A percentile compares a stretch with the other conserved stretches of the same genome.
These are phyloP conservation scores for Dendrocincla fuliginosa DNA, from an alignment of 2,797 vertebrate species.

Conservation along the genomic window DNA sequence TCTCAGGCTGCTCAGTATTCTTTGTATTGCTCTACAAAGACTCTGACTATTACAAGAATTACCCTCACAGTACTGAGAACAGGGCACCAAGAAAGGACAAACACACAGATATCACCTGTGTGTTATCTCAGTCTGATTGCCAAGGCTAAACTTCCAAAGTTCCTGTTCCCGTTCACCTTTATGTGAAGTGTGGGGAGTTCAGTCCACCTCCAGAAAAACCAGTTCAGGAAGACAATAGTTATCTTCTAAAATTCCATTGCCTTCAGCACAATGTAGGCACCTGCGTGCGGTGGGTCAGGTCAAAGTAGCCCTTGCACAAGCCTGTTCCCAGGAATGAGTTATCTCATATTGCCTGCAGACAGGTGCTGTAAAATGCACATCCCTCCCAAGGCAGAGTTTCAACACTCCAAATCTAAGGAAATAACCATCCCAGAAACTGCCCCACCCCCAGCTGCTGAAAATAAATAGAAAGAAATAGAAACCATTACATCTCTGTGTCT, in stretches of 20 bases:
- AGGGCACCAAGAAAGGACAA: not conserved
- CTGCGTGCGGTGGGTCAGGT: fast-evolving
- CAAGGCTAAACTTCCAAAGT: not conserved
- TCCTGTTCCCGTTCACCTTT: not conserved
- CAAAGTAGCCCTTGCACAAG: conserved; percentile 5
- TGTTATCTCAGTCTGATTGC: not conserved
- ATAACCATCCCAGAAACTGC: not conserved
- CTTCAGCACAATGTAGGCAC: not conserved
- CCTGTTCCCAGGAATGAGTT: not conserved
- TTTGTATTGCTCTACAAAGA: not conserved
- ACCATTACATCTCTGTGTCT: not conserved
- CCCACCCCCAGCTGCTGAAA: not conserved
- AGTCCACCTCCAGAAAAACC: not conserved
- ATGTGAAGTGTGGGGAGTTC: not conserved
- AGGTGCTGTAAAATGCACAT: not conserved
- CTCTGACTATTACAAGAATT: not conserved
- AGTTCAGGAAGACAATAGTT: not conserved
- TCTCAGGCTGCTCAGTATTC: not conserved
- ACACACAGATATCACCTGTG: not conserved
- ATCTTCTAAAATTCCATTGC: not conserved
- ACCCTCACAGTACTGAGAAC: not conserved
- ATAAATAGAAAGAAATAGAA: not conserved
- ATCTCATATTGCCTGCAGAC: not conserved
- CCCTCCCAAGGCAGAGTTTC: not conserved
- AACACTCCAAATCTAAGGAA: not conserved